phyloP scores from a whole-genome alignment of 2,797 vertebrate species.

The Pangasius krempfi region DNA sequence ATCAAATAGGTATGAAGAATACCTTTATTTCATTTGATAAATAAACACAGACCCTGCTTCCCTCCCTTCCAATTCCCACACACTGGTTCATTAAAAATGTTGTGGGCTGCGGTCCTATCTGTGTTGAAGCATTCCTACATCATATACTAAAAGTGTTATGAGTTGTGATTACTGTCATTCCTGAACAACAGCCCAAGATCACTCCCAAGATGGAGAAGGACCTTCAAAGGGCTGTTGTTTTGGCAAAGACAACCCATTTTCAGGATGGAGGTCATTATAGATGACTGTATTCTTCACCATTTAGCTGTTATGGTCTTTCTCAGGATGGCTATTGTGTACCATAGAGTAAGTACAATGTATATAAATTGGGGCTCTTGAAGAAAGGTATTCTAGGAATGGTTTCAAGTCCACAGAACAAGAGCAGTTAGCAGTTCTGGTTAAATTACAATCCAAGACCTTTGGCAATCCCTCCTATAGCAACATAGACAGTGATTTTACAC shows the following conservation, averaged over 20 bases:
- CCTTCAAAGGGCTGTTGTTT: background rate
- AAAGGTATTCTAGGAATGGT: conserved; percentile 68
- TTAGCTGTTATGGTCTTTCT: conserved; percentile 50
- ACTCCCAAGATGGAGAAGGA: background rate
- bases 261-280: conserved; percentile 54
- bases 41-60: too few relatives aligned
- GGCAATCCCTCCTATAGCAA: background rate
- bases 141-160: background rate
- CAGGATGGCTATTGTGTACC: conserved; percentile 59
- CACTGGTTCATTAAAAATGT: background rate
- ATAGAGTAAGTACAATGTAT: conserved; percentile 69
- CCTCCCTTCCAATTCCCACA: too few relatives aligned
- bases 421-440: conserved; percentile 66
- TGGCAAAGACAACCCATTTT: conserved; percentile 27
- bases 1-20: background rate
- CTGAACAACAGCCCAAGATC: background rate
- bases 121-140: background rate
- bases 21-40: background rate
- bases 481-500: background rate
- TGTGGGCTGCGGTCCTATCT: background rate
- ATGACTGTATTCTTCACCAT: conserved; percentile 52
- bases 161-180: background rate
- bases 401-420: conserved; percentile 74
- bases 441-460: conserved; percentile 47
- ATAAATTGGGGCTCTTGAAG: conserved; percentile 73